A percentile compares a stretch with the other conserved stretches of the same genome.
Evolutionary conservation across 2,113 vertebrate species (phyloP).

Genomic region (Aramus guarauna): DNA sequence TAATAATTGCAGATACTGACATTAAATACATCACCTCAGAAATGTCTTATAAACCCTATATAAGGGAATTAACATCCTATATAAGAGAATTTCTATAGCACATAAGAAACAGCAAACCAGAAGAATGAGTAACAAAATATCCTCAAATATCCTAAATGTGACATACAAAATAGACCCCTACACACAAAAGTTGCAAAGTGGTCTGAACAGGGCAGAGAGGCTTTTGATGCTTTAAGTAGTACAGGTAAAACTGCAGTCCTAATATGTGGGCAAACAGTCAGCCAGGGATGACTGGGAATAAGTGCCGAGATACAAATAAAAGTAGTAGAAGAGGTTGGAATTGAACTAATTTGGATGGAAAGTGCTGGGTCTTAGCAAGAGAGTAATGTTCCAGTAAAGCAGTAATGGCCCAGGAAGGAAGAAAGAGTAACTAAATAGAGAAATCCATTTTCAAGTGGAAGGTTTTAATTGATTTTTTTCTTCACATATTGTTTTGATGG

Average conservation of each 20-base stretch:
- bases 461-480: background rate
- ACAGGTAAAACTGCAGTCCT: background rate
- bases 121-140: background rate
- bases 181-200: background rate
- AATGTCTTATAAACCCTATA: background rate
- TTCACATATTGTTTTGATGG: background rate
- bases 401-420: background rate
- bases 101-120: background rate
- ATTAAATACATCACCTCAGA: background rate
- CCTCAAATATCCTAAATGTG: background rate
- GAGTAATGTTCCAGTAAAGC: background rate
- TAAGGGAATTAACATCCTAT: background rate
- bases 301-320: background rate
- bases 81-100: background rate
- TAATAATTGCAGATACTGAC: background rate
- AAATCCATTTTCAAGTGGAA: background rate
- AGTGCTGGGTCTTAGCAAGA: background rate
- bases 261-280: background rate
- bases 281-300: background rate
- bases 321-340: background rate
- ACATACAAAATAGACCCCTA: background rate
- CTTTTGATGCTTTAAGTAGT: background rate
- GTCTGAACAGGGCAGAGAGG: background rate
- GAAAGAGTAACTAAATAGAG: background rate
- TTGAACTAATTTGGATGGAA: background rate